A percentile compares a stretch with the other conserved stretches of the same genome.
phyloP scores from a whole-genome alignment of 2,797 vertebrate genomes.

The Pipistrellus pipistrellus region DNA sequence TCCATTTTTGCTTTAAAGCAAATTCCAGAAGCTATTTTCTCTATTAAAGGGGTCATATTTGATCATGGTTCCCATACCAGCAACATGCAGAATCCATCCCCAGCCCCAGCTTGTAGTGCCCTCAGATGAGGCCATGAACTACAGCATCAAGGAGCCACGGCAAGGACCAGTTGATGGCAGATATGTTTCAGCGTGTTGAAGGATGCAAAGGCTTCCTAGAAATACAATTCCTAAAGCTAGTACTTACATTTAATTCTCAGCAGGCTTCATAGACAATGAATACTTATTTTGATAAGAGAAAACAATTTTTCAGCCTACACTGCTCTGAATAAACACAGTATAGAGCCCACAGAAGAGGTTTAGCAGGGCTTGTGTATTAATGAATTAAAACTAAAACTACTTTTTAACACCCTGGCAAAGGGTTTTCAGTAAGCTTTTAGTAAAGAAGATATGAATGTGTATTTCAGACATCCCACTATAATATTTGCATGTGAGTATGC shows the following conservation, averaged over 20 bases:
- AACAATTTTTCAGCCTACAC: background rate
- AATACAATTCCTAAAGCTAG: slow-evolving; percentile 35
- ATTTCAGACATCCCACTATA: background rate
- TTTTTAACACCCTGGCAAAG: slow-evolving; percentile 30
- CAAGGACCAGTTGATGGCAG: background rate
- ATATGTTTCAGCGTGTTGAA: background rate
- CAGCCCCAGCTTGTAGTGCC: too few relatives aligned
- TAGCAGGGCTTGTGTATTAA: background rate
- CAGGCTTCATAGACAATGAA: background rate
- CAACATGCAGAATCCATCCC: background rate
- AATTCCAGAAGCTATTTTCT: background rate
- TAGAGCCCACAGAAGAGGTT: background rate
- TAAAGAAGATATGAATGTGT: background rate
- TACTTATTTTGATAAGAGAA: slow-evolving; percentile 39
- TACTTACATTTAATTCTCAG: slow-evolving; percentile 24
- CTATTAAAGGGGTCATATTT: background rate
- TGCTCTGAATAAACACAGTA: background rate
- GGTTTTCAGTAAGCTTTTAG: background rate
- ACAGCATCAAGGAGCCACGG: background rate
- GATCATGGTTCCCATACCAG: background rate
- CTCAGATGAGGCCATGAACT: background rate
- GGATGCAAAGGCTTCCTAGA: background rate
- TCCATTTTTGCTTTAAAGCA: background rate
- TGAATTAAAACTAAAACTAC: background rate
- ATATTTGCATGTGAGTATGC: slow-evolving; percentile 2